These are phyloP conservation scores for Enteromius thamalakanensis DNA, from an alignment of 2,797 vertebrate species.

Conservation along the genomic window DNA sequence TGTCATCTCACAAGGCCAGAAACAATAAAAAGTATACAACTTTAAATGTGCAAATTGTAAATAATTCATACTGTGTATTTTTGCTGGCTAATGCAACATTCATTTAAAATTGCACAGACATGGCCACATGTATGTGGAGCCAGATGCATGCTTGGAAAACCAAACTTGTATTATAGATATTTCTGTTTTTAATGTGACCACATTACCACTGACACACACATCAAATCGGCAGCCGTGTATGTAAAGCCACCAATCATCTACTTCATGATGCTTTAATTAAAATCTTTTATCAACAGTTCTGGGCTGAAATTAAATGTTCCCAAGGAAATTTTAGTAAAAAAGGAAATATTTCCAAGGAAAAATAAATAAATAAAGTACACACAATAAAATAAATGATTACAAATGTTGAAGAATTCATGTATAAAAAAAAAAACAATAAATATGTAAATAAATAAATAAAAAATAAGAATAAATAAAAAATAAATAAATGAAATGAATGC, in stretches of 20 bases:
- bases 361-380: neutral
- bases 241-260: constrained; percentile 13
- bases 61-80: neutral
- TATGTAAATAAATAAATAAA: neutral
- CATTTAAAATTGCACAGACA: neutral
- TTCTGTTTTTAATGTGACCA: constrained; percentile 43
- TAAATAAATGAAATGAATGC: neutral
- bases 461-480: neutral
- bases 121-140: neutral
- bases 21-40: neutral
- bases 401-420: neutral
- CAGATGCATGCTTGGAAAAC: neutral
- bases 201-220: constrained; percentile 46
- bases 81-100: neutral
- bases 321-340: neutral
- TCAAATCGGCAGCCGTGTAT: constrained; percentile 50
- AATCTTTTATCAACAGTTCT: neutral
- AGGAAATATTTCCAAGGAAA: neutral
- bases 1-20: neutral
- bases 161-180: constrained; percentile 15
- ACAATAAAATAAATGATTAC: neutral
- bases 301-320: neutral
- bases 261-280: constrained; percentile 24
- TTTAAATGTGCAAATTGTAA: neutral
- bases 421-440: too few relatives aligned